These are phyloP conservation scores for Xestobium rufovillosum DNA, from an alignment of 2,888 invertebrate genomes.

Conservation along the genomic window DNA sequence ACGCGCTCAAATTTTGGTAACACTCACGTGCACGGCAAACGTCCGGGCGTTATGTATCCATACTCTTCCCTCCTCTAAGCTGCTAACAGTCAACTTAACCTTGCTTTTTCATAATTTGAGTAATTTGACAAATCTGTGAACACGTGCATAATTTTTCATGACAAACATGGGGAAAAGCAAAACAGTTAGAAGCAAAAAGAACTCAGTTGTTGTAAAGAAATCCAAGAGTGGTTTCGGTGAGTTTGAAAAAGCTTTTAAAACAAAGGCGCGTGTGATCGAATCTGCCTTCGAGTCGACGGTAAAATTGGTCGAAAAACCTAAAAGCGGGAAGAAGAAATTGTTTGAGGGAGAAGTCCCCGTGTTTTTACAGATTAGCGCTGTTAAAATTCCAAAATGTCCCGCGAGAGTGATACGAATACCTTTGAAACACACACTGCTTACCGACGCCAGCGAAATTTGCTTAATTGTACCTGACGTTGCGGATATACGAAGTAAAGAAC, in stretches of 20 bases:
- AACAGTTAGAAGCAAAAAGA: no score
- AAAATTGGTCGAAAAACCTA: slow-evolving; percentile 33
- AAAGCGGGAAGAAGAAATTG: slow-evolving; percentile 39
- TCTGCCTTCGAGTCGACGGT: no score
- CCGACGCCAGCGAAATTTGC: slow-evolving; percentile 62
- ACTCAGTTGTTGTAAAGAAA: slow-evolving; percentile 10
- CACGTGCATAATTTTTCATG: no score
- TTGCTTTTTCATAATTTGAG: no score
- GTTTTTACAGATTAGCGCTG: slow-evolving; percentile 52
- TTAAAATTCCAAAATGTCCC: slow-evolving; percentile 57
- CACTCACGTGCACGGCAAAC: no score
- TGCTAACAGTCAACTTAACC: no score
- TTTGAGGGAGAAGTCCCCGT: slow-evolving; percentile 52
- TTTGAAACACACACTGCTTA: slow-evolving; percentile 55
- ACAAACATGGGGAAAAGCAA: no score
- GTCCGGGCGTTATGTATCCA: no score
- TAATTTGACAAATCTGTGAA: no score
- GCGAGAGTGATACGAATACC: slow-evolving; percentile 54
- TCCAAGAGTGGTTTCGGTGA: slow-evolving; percentile 18
- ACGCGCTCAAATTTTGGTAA: no score
- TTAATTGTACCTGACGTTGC: slow-evolving; percentile 72
- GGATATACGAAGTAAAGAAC: no score
- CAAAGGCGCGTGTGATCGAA: slow-evolving; percentile 23
- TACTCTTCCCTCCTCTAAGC: no score
- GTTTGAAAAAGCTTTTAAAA: slow-evolving; percentile 23